Conservation (phyloP, 2,113 vertebrate species). For the Catharus minimus region DNA sequence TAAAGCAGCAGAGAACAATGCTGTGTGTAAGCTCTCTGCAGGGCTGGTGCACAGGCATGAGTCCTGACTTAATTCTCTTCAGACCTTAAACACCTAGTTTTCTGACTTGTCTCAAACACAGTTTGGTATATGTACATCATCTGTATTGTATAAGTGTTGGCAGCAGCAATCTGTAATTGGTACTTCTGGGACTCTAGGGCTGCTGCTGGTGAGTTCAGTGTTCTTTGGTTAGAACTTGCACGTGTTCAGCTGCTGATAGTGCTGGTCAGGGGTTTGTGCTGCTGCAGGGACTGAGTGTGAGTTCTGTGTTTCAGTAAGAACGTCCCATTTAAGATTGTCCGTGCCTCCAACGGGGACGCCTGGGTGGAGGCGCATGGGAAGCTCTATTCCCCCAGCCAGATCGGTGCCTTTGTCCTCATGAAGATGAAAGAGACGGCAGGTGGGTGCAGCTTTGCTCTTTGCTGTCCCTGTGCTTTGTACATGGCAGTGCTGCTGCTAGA, state of each 20-base stretch:
- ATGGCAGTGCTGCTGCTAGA: not conserved
- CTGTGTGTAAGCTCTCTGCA: not conserved
- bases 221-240: not conserved
- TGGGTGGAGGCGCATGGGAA: conserved; percentile 98
- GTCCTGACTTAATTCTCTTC: not conserved
- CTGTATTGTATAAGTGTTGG: not conserved
- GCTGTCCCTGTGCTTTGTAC: rapidly evolving
- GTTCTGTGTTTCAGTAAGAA: conserved; percentile 83
- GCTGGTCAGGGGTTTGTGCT: not conserved
- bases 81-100: not conserved
- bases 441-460: conserved; percentile 40
- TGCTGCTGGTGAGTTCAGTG: not conserved
- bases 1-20: not conserved
- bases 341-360: conserved; percentile 95
- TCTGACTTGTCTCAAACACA: rapidly evolving
- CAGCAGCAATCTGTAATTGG: not conserved
- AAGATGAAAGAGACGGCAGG: conserved; percentile 99
- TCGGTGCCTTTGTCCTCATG: conserved; percentile 93
- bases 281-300: not conserved
- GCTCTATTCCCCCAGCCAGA: conserved; percentile 96
- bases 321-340: conserved; percentile 94
- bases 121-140: rapidly evolving
- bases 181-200: not conserved
- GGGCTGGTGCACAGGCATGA: not conserved
- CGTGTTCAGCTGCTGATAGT: rapidly evolving